A percentile compares a stretch with the other conserved stretches of the same genome.
Conservation (phyloP, 2,113 vertebrate genomes). For the Xiphias gladius region DNA sequence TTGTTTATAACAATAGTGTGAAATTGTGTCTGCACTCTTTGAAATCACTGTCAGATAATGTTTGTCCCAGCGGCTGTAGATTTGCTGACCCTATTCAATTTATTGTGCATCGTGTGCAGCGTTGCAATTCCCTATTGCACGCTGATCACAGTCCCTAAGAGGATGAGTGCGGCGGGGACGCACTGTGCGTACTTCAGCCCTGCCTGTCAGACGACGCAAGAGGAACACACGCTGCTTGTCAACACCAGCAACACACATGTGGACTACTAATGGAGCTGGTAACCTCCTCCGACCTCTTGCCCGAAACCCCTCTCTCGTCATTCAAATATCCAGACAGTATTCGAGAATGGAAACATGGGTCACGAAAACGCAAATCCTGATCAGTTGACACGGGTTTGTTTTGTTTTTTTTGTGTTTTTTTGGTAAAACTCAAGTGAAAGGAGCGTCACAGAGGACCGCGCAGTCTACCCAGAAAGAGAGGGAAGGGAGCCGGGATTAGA, state of each 20-base stretch:
- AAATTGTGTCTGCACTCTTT: not conserved
- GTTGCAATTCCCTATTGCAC: conserved; percentile 22
- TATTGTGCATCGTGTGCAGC: conserved; percentile 4
- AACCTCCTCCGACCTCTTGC: not conserved
- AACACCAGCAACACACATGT: not conserved
- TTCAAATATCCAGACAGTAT: not conserved
- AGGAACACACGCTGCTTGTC: not conserved
- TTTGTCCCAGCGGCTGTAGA: conserved; percentile 3
- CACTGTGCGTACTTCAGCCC: not conserved
- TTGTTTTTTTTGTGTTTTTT: too few species aligned
- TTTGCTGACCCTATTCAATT: conserved; percentile 20
- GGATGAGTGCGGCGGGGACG: not conserved
- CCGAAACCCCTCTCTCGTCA: not conserved
- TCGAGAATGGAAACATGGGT: not conserved
- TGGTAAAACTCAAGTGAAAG: too few species aligned
- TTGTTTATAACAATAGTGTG: not conserved
- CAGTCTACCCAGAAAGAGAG: too few species aligned
- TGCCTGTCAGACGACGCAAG: not conserved
- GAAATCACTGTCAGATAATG: not conserved
- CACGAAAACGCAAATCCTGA: not conserved
- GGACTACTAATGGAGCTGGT: not conserved
- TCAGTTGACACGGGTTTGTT: not conserved
- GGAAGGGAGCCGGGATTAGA: too few species aligned
- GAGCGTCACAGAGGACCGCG: too few species aligned
- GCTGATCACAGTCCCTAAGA: not conserved